phyloP scores from a whole-genome alignment of 2,888 invertebrate genomes.

The Dynastes grantii region DNA sequence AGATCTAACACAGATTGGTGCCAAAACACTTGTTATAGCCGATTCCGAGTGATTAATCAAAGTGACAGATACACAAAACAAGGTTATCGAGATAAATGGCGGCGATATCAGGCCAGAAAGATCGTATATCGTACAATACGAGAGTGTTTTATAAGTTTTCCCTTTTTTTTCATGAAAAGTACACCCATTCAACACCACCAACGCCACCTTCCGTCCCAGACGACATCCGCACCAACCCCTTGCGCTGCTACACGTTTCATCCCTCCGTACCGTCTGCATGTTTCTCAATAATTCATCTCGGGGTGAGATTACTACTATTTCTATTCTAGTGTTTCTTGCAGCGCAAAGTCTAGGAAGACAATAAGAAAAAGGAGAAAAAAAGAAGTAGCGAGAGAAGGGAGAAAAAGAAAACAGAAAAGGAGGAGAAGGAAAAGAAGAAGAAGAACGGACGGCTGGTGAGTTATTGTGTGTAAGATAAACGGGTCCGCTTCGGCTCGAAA shows the following conservation, averaged over 20 bases:
- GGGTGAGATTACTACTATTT: constrained; percentile 71
- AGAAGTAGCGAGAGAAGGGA: constrained; percentile 49
- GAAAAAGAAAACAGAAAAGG: constrained; percentile 47
- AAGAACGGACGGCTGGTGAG: constrained; percentile 62
- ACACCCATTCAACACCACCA: constrained; percentile 6
- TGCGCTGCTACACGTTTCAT: constrained; percentile 29
- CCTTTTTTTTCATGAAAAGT: constrained; percentile 14
- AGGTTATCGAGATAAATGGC: constrained; percentile 32
- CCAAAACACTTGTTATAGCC: constrained; percentile 20
- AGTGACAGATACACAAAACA: constrained; percentile 18
- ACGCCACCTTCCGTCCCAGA: constrained; percentile 2
- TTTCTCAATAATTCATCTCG: constrained; percentile 69
- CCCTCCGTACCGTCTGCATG: constrained; percentile 65
- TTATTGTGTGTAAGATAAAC: constrained; percentile 82
- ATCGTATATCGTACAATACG: constrained; percentile 12
- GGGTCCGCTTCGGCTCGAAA: constrained; percentile 81
- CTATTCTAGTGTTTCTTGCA: constrained; percentile 70
- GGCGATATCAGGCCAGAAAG: constrained; percentile 16
- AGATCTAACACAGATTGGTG: background rate
- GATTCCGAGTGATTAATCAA: constrained; percentile 21
- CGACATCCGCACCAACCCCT: constrained; percentile 7
- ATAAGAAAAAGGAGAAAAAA: constrained; percentile 51
- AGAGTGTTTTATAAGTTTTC: background rate
- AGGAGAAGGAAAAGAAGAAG: constrained; percentile 65
- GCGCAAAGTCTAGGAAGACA: constrained; percentile 69